Evolutionary conservation across 2,888 invertebrate genomes (phyloP).

Genomic region (Stratiomys singularior): DNA sequence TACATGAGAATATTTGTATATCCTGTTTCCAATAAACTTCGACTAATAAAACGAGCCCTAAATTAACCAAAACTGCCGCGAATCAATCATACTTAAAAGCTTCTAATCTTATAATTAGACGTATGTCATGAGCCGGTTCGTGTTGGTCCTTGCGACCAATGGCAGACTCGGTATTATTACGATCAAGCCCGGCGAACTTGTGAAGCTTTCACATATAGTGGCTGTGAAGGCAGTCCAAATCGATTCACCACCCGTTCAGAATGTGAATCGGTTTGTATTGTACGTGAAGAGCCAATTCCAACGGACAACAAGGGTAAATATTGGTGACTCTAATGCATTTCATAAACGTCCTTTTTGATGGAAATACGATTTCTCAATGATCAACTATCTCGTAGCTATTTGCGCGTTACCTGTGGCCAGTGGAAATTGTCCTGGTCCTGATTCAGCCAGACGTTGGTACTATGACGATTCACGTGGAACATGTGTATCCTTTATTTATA

Average conservation of each 20-base stretch:
- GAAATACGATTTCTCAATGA: not conserved
- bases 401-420: constrained; percentile 73
- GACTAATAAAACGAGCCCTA: too few relatives aligned
- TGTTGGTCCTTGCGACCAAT: constrained; percentile 76
- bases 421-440: constrained; percentile 69
- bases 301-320: constrained; percentile 59
- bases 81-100: not conserved
- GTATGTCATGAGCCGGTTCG: constrained; percentile 76
- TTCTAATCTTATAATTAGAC: constrained; percentile 66
- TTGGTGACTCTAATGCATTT: not conserved
- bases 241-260: constrained; percentile 79
- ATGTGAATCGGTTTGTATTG: constrained; percentile 76
- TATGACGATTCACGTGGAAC: constrained; percentile 75
- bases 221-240: constrained; percentile 87
- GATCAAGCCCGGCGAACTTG: constrained; percentile 72
- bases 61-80: too few relatives aligned
- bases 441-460: constrained; percentile 74
- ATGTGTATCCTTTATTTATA: constrained; percentile 84
- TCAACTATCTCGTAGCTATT: constrained; percentile 66
- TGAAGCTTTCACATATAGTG: constrained; percentile 78
- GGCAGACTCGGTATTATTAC: constrained; percentile 74
- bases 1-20: too few relatives aligned
- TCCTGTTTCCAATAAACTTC: too few relatives aligned
- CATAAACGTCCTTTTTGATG: not conserved
- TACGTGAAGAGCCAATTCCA: constrained; percentile 68